phyloP scores from a whole-genome alignment of 2,888 invertebrate species.

The Aphelenchoides bicaudatus region DNA sequence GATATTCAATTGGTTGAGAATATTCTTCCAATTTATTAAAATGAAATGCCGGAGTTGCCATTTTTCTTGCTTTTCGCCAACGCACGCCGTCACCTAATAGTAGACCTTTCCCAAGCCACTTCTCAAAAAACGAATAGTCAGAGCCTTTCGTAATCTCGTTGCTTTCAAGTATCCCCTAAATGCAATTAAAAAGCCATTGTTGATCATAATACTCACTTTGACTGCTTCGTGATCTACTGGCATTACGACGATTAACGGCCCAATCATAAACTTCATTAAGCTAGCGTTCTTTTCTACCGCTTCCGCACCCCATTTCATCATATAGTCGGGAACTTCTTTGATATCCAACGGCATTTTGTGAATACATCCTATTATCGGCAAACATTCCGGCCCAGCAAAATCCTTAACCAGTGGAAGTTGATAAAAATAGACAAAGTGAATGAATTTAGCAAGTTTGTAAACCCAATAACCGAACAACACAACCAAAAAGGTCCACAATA shows the following conservation, averaged over 20 bases:
- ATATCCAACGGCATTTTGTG: slow-evolving; percentile 2
- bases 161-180: slow-evolving; percentile 45
- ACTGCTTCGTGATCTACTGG: slow-evolving; percentile 7
- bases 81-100: slow-evolving; percentile 24
- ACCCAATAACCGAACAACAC: background rate
- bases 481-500: no score
- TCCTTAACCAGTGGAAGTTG: background rate
- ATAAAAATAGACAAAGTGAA: no score
- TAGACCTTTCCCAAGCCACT: slow-evolving; percentile 65
- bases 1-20: slow-evolving; percentile 7
- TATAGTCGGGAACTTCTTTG: slow-evolving; percentile 5
- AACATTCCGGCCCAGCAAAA: slow-evolving; percentile 6
- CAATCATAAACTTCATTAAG: slow-evolving; percentile 4
- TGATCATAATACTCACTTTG: background rate
- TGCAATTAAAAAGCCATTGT: background rate
- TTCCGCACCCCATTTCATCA: background rate
- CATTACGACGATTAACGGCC: background rate
- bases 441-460: background rate
- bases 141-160: slow-evolving; percentile 60
- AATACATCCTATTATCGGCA: slow-evolving; percentile 16
- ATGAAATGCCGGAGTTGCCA: slow-evolving; percentile 22
- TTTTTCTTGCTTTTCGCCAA: slow-evolving; percentile 17
- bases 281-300: background rate
- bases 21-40: slow-evolving; percentile 21
- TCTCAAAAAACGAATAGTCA: slow-evolving; percentile 62